Base-by-base conservation (phyloP, 1,140 invertebrate species). In the Pollicipes pollicipes region DNA sequence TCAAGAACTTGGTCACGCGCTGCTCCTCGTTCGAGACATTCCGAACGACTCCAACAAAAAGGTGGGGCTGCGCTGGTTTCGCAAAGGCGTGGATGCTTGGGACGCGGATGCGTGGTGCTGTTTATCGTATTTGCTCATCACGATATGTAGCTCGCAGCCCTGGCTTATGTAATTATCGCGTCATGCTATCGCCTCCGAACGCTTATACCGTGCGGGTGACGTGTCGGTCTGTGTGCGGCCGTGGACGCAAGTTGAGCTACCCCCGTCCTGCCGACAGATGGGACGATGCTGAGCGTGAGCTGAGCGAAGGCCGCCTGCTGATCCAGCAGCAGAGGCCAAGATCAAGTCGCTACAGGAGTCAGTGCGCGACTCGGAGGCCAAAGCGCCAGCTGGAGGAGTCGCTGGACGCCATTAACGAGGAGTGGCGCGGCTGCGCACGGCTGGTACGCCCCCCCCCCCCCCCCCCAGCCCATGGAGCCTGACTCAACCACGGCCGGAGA, bases 281-380 rank as follows among this genome's bases (percentile, higher is more conserved):
- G 71, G 88, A 89, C 68, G 89, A 91, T 75, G 90, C 93, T 76
- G 93, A 97, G 77, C 91, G 91, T 73, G 93, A 98, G 75, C 80
- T 99, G 73, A 90, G 86, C 30, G 93, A 98, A 75, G 92, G 90
- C 79, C 85, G 92, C 71, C 82, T 98, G 70, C 84, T 95, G 73
- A 92, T 98, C 71, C 94, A 93, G 3, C 95, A 98, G 81, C 91
- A 97, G 95, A 98, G 81, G 94, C 93, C 30, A 88, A 95, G 68
- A 95, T 97, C 86, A 92, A 91, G 76, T 91, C 91, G 26, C 82
- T 98, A 63, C 88, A 93, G 72, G 95, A 98, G 78, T 90, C 91
- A 3, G 94, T 98, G 85, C 89, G 91, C 68, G 94, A 98, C 77
- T 87, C 92, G 0, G 97, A 99, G 77, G 88, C 90, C 73, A 93